A percentile compares a stretch with the other conserved stretches of the same genome.
These are phyloP conservation scores for Pollenia griseotomentosa DNA, from an alignment of 2,888 invertebrate species.

Conservation along the genomic window DNA sequence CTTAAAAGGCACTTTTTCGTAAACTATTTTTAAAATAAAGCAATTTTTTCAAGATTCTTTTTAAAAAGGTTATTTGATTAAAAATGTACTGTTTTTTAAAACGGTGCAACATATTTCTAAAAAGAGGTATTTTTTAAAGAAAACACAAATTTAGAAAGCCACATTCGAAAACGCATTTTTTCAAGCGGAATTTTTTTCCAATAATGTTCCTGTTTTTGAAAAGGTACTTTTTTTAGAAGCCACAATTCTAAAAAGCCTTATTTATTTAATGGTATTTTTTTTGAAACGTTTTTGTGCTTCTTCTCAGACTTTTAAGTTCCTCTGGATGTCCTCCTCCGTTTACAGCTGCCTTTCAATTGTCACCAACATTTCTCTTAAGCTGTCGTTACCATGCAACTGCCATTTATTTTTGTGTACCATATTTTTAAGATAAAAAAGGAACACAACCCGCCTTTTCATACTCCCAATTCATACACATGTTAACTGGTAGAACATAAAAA, in stretches of 20 bases:
- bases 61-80: no score
- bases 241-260: background rate
- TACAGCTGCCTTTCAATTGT: conserved; percentile 48
- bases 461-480: background rate
- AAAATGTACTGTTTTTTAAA: no score
- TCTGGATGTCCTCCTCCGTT: background rate
- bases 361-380: conserved; percentile 56
- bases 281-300: background rate
- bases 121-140: no score
- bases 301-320: background rate
- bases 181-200: background rate
- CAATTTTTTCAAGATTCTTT: no score
- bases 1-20: no score
- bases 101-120: no score
- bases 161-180: background rate
- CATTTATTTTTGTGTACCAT: conserved; percentile 56
- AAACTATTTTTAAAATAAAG: no score
- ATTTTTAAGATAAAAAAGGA: background rate
- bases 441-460: conserved; percentile 23
- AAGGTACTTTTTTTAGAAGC: background rate
- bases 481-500: background rate
- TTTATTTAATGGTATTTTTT: background rate
- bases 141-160: background rate
- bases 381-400: conserved; percentile 60
- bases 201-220: background rate